Conservation (phyloP, 2,888 invertebrate species). For the Dermolepida albohirtum region DNA sequence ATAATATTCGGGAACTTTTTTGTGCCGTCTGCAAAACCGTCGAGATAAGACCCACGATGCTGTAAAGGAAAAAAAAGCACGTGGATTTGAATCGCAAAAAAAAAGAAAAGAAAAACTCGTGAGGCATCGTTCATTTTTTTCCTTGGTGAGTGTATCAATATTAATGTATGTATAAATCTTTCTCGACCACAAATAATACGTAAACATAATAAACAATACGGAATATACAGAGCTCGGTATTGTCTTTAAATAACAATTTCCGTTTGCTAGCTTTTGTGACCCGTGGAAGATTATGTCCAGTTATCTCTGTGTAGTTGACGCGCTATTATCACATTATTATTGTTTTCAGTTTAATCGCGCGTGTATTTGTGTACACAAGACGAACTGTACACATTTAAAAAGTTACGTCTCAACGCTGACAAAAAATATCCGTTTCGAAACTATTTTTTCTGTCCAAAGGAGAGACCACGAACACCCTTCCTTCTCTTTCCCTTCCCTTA, state of each 20-base stretch:
- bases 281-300: slow-evolving; percentile 33
- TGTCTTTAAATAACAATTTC: slow-evolving; percentile 37
- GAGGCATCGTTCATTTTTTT: too few species aligned
- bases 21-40: too few species aligned
- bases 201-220: not conserved
- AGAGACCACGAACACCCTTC: too few species aligned
- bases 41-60: too few species aligned
- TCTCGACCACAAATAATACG: not conserved
- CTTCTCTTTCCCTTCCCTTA: too few species aligned
- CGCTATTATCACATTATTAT: slow-evolving; percentile 30
- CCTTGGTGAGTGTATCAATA: slow-evolving; percentile 7
- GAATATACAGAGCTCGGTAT: slow-evolving; percentile 7
- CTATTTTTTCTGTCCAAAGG: too few species aligned
- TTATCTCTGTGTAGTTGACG: slow-evolving; percentile 25
- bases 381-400: too few species aligned
- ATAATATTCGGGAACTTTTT: too few species aligned
- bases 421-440: too few species aligned
- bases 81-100: not conserved
- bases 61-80: not conserved
- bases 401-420: too few species aligned
- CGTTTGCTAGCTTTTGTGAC: slow-evolving; percentile 25
- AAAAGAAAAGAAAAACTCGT: not conserved
- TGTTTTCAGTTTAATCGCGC: slow-evolving; percentile 30
- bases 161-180: not conserved
- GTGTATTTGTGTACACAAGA: not conserved